Conservation (phyloP, 1,140 invertebrate genomes). For the Caenorhabditis latens region DNA sequence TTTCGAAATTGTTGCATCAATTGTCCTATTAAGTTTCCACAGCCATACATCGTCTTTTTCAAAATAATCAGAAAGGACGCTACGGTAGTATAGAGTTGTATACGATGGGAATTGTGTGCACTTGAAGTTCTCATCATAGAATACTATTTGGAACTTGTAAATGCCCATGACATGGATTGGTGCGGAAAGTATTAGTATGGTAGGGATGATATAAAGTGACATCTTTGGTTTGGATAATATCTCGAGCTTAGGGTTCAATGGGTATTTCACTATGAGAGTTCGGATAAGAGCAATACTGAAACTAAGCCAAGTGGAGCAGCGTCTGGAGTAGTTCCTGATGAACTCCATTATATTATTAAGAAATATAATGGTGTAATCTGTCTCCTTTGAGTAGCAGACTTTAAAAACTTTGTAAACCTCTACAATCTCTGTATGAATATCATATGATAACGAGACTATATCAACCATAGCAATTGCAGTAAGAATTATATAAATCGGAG, state of each 20-base stretch:
- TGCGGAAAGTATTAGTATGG: not conserved
- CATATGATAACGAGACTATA: not conserved
- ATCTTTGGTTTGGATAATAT: not conserved
- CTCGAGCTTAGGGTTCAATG: not conserved
- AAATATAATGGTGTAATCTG: not conserved
- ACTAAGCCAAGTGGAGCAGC: not conserved
- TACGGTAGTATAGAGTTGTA: too few relatives aligned
- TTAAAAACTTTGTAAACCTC: not conserved
- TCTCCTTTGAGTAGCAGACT: not conserved
- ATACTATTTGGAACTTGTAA: not conserved
- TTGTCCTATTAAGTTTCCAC: not conserved
- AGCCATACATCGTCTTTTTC: not conserved
- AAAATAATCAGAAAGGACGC: not conserved
- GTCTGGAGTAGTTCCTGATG: not conserved
- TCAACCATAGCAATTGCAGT: not conserved
- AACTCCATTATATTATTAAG: not conserved
- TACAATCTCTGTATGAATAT: not conserved
- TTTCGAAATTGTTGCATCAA: not conserved
- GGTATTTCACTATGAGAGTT: not conserved
- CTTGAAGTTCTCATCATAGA: not conserved
- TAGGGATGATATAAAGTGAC: not conserved
- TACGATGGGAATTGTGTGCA: not conserved
- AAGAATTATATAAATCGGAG: not conserved
- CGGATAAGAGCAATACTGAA: not conserved
- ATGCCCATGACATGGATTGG: not conserved